Base-by-base conservation (phyloP, 2,888 invertebrate species). In the Drosophila kuntzei region DNA sequence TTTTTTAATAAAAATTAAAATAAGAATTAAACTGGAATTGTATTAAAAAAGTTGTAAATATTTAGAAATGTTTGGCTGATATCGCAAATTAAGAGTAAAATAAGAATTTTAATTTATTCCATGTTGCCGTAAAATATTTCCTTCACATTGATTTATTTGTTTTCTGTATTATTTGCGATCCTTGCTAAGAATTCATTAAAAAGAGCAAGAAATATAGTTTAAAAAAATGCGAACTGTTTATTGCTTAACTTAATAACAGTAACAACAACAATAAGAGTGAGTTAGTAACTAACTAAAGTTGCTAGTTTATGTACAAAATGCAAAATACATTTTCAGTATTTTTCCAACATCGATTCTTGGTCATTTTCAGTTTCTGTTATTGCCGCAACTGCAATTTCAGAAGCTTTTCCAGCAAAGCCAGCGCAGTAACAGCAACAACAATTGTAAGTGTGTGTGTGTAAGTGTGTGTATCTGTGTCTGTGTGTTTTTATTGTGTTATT, bases 221-320 rank as follows among this genome's bases (percentile, higher is more conserved):
- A 3, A 11, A 36, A 25, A 12, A 46, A 9, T 12, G 16, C 41
- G 9, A 58, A 67, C 47, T 58, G 57, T 83, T 83, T 83, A 83
- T 86, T 82, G 76, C 76, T 80, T 73, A 71, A 41, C 79, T 71
- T 65, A 82, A 79, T 64, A 73, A 83, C 49, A 71, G 70, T 36
- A 60, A 62, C 41, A 77, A 74, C 36, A 51, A 64, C 16, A 55
- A 54, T 27, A 22, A 32, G 20, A 6, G 18, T 4, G 39, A 41
- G 43, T 37, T 47, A 62, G 32, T 39, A 66, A 62, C 64, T 76
- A 62, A 75, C 65, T 61, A 70, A 66, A 77, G 60, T 63, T 36
- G 71, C 50, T 70, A 62, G 57, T 67, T 71, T 82, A 82, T 80
- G 39, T 82, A 82, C 82, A 85, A 69, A 64, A 62, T 46, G 63